Percentiles rank a stretch among this genome's conserved stretches.
These are phyloP conservation scores for Lasioglossum baleicum DNA, from an alignment of 1,140 invertebrate genomes.

Conservation along the genomic window DNA sequence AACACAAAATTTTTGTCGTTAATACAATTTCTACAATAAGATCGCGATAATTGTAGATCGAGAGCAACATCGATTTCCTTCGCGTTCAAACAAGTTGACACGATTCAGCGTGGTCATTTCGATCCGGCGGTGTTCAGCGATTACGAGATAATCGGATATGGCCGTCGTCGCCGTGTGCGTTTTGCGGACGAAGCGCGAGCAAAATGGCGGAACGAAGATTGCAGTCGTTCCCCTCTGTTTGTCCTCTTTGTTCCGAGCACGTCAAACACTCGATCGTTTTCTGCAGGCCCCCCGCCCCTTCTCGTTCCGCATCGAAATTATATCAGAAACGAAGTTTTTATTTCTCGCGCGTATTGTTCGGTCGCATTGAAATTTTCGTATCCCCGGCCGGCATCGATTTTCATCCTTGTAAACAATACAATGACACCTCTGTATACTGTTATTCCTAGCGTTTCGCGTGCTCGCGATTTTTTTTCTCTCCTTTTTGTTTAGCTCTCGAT, in stretches of 20 bases:
- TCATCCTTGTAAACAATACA: background rate
- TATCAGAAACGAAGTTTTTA: slow-evolving; percentile 10
- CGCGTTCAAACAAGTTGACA: background rate
- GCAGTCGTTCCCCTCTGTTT: background rate
- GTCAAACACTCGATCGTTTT: slow-evolving; percentile 3
- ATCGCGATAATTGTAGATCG: no score
- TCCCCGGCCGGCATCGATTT: background rate
- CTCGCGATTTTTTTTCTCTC: background rate
- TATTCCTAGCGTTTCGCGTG: background rate
- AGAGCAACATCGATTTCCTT: background rate
- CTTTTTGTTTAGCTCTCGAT: background rate
- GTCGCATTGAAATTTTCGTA: background rate
- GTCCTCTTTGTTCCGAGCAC: background rate
- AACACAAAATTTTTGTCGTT: no score
- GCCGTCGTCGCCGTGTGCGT: no score
- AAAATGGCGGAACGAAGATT: background rate
- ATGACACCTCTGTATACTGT: background rate
- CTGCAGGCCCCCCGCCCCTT: background rate
- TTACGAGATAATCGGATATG: slow-evolving; percentile 2
- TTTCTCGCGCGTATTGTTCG: background rate
- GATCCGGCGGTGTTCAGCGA: background rate
- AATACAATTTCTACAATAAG: no score
- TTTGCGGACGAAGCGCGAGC: background rate
- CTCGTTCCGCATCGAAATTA: background rate
- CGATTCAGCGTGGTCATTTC: background rate